Evolutionary conservation across 2,888 invertebrate genomes (phyloP).

Genomic region (Sarcophaga subvicina): DNA sequence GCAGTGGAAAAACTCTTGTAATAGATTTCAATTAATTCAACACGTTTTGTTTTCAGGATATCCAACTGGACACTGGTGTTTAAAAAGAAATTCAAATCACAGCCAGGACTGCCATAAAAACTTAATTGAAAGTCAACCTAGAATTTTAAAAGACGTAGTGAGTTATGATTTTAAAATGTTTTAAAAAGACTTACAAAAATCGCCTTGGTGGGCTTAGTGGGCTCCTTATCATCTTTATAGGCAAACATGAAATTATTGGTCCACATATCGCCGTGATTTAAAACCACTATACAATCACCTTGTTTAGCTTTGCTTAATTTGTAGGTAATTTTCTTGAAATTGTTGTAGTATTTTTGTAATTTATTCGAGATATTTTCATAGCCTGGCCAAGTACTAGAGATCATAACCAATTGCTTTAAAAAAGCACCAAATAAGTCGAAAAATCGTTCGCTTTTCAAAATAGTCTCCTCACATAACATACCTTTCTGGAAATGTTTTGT

Average conservation of each 20-base stretch:
- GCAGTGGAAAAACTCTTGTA: constrained; percentile 72
- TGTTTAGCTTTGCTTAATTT: constrained; percentile 73
- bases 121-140: constrained; percentile 81
- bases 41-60: constrained; percentile 73
- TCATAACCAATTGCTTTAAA: constrained; percentile 73
- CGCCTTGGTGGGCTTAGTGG: constrained; percentile 78
- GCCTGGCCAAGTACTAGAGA: constrained; percentile 73
- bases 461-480: constrained; percentile 76
- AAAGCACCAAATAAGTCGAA: constrained; percentile 73
- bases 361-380: constrained; percentile 75
- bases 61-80: constrained; percentile 79
- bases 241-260: constrained; percentile 83
- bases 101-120: constrained; percentile 79
- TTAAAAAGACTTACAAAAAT: constrained; percentile 78
- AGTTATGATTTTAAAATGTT: background rate
- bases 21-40: constrained; percentile 76
- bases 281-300: constrained; percentile 76
- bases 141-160: constrained; percentile 5
- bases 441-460: constrained; percentile 72
- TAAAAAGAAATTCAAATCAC: constrained; percentile 81
- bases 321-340: constrained; percentile 75
- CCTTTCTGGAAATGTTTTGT: constrained; percentile 75
- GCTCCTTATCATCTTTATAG: constrained; percentile 74
- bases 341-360: constrained; percentile 75
- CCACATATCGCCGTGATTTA: constrained; percentile 84